phyloP scores from a whole-genome alignment of 2,888 invertebrate species.

The Lottia scabra region DNA sequence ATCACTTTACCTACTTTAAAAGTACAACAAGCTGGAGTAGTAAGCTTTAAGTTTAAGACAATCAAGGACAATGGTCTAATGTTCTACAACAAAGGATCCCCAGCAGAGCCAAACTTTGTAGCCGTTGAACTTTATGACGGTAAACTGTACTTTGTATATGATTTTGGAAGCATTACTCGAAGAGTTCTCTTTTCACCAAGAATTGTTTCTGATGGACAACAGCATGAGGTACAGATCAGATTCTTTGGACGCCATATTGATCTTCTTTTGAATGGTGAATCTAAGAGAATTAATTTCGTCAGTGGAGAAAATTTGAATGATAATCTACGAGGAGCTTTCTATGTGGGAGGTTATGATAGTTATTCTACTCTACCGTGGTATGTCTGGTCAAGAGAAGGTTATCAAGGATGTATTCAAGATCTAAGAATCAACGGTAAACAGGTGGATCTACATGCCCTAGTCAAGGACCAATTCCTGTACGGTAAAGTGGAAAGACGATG shows the following conservation, averaged over 20 bases:
- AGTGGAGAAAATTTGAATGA: slow-evolving; percentile 7
- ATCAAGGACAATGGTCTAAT: slow-evolving; percentile 56
- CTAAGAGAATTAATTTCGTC: slow-evolving; percentile 29
- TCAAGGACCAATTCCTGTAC: slow-evolving; percentile 15
- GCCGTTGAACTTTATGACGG: slow-evolving; percentile 65
- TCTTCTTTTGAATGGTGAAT: slow-evolving; percentile 47
- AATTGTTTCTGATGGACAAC: slow-evolving; percentile 58
- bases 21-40: slow-evolving; percentile 14
- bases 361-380: slow-evolving; percentile 58
- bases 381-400: slow-evolving; percentile 58
- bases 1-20: slow-evolving; percentile 20
- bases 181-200: slow-evolving; percentile 42
- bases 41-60: slow-evolving; percentile 61
- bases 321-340: slow-evolving; percentile 31
- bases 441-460: slow-evolving; percentile 26
- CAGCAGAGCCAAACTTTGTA: slow-evolving; percentile 38
- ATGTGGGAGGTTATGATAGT: slow-evolving; percentile 50
- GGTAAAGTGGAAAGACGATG: slow-evolving; percentile 32
- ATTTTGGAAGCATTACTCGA: slow-evolving; percentile 50
- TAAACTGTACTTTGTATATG: slow-evolving; percentile 57
- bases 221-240: slow-evolving; percentile 47
- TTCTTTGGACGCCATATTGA: slow-evolving; percentile 26
- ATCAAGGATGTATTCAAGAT: slow-evolving; percentile 62
- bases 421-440: slow-evolving; percentile 45
- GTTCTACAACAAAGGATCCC: slow-evolving; percentile 41